Evolutionary conservation across 1,140 invertebrate species (phyloP).

Genomic region (Drosophila sechellia): DNA sequence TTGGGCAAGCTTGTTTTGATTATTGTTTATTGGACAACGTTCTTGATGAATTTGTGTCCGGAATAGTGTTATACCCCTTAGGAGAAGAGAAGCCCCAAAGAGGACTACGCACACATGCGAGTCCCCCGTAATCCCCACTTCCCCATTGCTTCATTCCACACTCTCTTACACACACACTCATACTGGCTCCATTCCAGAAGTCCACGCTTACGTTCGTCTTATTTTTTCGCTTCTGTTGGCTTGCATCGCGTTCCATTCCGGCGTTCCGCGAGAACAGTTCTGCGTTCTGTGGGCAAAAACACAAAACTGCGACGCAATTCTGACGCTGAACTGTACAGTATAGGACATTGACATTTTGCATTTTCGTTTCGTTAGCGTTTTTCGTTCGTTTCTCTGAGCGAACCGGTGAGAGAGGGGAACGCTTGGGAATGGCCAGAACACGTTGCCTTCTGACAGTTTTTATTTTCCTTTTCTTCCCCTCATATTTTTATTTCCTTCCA

Average conservation of each 20-base stretch:
- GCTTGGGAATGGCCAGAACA: constrained; percentile 40
- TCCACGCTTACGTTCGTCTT: constrained; percentile 52
- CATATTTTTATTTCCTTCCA: constrained; percentile 29
- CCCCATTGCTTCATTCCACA: constrained; percentile 34
- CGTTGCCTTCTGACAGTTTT: constrained; percentile 32
- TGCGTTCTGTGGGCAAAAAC: constrained; percentile 66
- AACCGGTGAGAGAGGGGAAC: constrained; percentile 24
- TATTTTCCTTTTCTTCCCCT: constrained; percentile 13
- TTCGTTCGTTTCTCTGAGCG: constrained; percentile 66
- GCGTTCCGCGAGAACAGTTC: constrained; percentile 62
- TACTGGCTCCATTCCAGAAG: constrained; percentile 25
- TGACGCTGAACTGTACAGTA: constrained; percentile 80
- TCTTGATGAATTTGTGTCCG: too few species aligned
- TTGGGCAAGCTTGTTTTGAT: too few species aligned
- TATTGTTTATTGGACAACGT: too few species aligned
- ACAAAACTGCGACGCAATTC: constrained; percentile 81
- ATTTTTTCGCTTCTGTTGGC: constrained; percentile 8
- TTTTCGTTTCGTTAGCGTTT: constrained; percentile 83
- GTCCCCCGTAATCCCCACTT: constrained; percentile 13
- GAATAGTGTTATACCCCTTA: neutral
- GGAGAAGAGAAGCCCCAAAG: constrained; percentile 4
- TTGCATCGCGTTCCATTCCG: constrained; percentile 56
- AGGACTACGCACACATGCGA: constrained; percentile 7
- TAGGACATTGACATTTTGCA: constrained; percentile 84
- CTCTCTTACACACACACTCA: constrained; percentile 10